A percentile compares a stretch with the other conserved stretches of the same genome.
These are phyloP conservation scores for Brevipalpus yothersi DNA, from an alignment of 1,140 invertebrate species.

Conservation along the genomic window DNA sequence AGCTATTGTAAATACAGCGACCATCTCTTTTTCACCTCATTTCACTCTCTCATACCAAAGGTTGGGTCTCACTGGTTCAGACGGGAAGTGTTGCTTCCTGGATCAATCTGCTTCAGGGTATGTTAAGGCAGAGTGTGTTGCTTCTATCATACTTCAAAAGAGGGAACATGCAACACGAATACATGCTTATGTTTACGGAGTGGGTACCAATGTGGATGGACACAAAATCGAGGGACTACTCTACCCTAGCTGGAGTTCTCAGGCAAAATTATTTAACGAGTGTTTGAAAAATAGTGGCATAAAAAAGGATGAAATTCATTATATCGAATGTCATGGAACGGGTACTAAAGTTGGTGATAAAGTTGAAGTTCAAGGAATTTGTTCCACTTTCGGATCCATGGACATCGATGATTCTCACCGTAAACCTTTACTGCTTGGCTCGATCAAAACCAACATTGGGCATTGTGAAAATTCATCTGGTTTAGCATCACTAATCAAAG, in stretches of 20 bases:
- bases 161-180: constrained; percentile 20
- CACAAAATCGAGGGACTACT: constrained; percentile 56
- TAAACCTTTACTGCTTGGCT: constrained; percentile 52
- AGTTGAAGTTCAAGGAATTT: constrained; percentile 79
- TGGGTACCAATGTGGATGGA: constrained; percentile 66
- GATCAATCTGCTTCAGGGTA: constrained; percentile 47
- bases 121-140: constrained; percentile 27
- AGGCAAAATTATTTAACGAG: constrained; percentile 16
- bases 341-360: constrained; percentile 59
- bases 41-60: constrained; percentile 23
- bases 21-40: constrained; percentile 23
- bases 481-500: constrained; percentile 25
- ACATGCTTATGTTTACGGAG: constrained; percentile 34
- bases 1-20: constrained; percentile 26
- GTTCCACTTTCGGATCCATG: constrained; percentile 49
- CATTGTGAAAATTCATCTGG: constrained; percentile 74
- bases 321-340: constrained; percentile 22
- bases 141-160: constrained; percentile 25
- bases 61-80: constrained; percentile 26
- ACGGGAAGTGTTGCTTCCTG: constrained; percentile 29
- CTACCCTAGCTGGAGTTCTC: constrained; percentile 13
- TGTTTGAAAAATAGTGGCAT: constrained; percentile 16
- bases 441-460: constrained; percentile 76
- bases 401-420: constrained; percentile 19
- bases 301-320: constrained; percentile 16